A percentile compares a stretch with the other conserved stretches of the same genome.
Conservation (phyloP, 2,797 vertebrate species). For the Ceryle rudis region DNA sequence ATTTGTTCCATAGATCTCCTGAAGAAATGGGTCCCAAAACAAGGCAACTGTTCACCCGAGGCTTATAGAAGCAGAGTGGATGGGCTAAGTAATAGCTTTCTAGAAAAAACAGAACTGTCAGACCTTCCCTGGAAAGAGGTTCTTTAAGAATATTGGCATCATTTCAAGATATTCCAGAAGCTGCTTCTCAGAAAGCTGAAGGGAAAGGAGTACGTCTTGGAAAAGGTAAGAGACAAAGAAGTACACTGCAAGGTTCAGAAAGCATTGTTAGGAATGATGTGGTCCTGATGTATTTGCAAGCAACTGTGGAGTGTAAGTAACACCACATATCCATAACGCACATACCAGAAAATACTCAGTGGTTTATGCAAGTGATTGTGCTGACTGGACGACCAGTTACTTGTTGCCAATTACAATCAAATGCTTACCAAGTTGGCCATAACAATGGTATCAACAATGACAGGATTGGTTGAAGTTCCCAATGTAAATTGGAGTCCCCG, state of each 20-base stretch:
- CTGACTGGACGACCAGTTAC: not conserved
- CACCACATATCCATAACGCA: rapidly evolving
- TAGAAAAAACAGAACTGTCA: not conserved
- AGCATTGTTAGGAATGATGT: not conserved
- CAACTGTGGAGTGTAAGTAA: not conserved
- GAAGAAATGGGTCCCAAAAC: not conserved
- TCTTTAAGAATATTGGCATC: not conserved
- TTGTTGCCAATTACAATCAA: rapidly evolving
- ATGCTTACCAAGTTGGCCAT: constrained; percentile 95
- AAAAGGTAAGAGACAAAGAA: not conserved
- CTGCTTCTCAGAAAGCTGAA: not conserved
- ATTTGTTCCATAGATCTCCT: not conserved
- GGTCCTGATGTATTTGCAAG: not conserved
- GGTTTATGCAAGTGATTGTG: not conserved
- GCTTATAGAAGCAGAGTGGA: not conserved
- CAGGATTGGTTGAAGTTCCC: constrained; percentile 87
- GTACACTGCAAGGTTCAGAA: not conserved
- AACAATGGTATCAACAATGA: constrained; percentile 95
- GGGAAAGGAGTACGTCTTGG: not conserved
- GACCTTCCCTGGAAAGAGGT: not conserved
- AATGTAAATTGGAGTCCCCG: constrained; percentile 96
- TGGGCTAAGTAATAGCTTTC: not conserved
- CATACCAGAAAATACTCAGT: rapidly evolving
- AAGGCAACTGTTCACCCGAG: not conserved
- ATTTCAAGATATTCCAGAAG: not conserved